A percentile compares a stretch with the other conserved stretches of the same genome.
Evolutionary conservation across 1,140 invertebrate genomes (phyloP).

Genomic region (Akabosia matsudoensis): DNA sequence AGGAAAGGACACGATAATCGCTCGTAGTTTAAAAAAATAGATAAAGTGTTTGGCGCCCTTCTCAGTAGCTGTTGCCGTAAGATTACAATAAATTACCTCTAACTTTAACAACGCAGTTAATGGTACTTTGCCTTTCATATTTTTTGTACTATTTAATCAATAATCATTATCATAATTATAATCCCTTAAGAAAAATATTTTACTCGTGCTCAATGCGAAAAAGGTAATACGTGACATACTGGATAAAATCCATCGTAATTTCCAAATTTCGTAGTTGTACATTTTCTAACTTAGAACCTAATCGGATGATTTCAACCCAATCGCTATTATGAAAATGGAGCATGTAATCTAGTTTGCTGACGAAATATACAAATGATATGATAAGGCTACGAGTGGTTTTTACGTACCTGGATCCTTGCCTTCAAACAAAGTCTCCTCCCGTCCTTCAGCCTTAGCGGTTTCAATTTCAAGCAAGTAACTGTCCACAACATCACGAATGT

Average conservation of each 20-base stretch:
- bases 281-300: neutral
- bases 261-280: neutral
- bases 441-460: slow-evolving; percentile 69
- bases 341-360: too few species aligned
- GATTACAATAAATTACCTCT: too few species aligned
- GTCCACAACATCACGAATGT: slow-evolving; percentile 80
- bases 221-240: neutral
- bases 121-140: too few species aligned
- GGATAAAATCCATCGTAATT: neutral
- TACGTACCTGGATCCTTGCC: slow-evolving; percentile 70
- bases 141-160: too few species aligned
- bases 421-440: slow-evolving; percentile 68
- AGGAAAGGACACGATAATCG: slow-evolving; percentile 7
- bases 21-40: neutral
- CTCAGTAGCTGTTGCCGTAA: neutral
- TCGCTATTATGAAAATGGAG: too few species aligned
- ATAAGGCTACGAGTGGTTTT: too few species aligned
- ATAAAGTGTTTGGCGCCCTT: neutral
- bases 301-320: too few species aligned
- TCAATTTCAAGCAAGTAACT: slow-evolving; percentile 80
- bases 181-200: too few species aligned
- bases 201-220: neutral
- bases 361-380: too few species aligned
- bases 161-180: too few species aligned
- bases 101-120: too few species aligned